Percentiles rank a stretch among this genome's conserved stretches.
phyloP scores from a whole-genome alignment of 1,140 invertebrate genomes.

The Drosophila teissieri region DNA sequence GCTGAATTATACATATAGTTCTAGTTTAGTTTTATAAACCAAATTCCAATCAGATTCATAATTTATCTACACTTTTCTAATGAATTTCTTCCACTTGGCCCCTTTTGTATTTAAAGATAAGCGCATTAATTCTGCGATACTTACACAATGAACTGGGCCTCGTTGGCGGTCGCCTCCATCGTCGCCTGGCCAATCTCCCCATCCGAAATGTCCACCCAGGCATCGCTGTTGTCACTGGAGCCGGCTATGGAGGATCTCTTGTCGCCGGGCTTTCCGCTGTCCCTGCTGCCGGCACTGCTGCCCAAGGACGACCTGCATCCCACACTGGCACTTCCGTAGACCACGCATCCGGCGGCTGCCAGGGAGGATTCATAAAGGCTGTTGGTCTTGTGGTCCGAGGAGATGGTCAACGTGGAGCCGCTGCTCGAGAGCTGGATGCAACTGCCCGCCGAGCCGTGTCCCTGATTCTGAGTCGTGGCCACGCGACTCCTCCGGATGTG shows the following conservation, averaged over 20 bases:
- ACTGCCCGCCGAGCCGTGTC: slow-evolving; percentile 71
- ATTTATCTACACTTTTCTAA: background rate
- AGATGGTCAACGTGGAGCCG: slow-evolving; percentile 86
- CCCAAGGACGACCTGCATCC: slow-evolving; percentile 61
- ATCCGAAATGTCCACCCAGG: slow-evolving; percentile 89
- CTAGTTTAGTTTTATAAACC: background rate
- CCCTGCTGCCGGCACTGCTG: slow-evolving; percentile 43
- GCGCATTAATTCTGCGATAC: slow-evolving; percentile 25
- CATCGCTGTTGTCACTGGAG: slow-evolving; percentile 87
- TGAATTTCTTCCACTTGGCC: too few relatives aligned
- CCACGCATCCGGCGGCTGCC: slow-evolving; percentile 68
- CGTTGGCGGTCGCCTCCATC: slow-evolving; percentile 22
- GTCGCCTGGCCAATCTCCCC: slow-evolving; percentile 33
- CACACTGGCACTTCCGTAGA: slow-evolving; percentile 85
- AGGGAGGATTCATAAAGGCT: slow-evolving; percentile 87
- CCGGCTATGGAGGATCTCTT: slow-evolving; percentile 83
- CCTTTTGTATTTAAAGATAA: background rate
- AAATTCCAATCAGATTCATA: background rate
- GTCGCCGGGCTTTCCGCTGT: slow-evolving; percentile 35
- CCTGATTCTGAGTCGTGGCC: slow-evolving; percentile 53
- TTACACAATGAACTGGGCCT: slow-evolving; percentile 85
- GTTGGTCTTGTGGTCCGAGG: slow-evolving; percentile 88
- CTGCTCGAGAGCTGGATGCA: slow-evolving; percentile 85
- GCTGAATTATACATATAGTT: too few relatives aligned
- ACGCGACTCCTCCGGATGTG: slow-evolving; percentile 79